Evolutionary conservation across 2,888 invertebrate species (phyloP).

Genomic region (Subacronicta megacephala): DNA sequence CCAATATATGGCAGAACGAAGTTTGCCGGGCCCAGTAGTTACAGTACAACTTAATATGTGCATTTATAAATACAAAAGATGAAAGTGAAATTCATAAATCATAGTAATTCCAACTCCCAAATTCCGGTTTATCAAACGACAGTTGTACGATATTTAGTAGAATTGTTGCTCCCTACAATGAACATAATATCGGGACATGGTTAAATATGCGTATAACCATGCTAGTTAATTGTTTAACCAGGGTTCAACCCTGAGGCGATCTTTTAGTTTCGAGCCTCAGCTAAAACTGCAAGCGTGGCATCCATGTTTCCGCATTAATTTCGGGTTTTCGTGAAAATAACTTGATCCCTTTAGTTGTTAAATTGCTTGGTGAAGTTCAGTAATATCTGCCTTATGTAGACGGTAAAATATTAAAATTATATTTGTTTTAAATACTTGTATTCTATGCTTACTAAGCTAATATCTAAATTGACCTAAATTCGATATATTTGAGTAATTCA

Average conservation of each 20-base stretch:
- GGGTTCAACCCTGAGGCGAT: conserved; percentile 7
- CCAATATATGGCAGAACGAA: too few species aligned
- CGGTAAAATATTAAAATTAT: too few species aligned
- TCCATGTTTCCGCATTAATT: conserved; percentile 27
- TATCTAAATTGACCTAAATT: too few species aligned
- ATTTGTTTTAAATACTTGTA: too few species aligned
- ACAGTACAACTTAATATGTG: too few species aligned
- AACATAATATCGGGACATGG: background rate
- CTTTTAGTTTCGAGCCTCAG: conserved; percentile 10
- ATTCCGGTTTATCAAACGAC: too few species aligned
- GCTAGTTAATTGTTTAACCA: conserved; percentile 8
- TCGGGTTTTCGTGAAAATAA: conserved; percentile 4
- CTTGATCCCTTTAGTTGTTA: background rate
- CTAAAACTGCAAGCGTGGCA: conserved; percentile 9
- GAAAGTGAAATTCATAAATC: too few species aligned
- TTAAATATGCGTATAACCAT: background rate
- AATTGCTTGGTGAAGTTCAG: background rate
- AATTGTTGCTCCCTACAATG: background rate
- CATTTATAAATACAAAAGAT: too few species aligned
- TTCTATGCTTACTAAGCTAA: too few species aligned
- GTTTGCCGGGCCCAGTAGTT: too few species aligned
- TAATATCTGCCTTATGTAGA: background rate
- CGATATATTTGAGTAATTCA: too few species aligned
- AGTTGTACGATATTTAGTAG: background rate
- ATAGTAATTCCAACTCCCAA: too few species aligned